Conservation (phyloP, 2,888 invertebrate species). For the Monoplex corrugatus region DNA sequence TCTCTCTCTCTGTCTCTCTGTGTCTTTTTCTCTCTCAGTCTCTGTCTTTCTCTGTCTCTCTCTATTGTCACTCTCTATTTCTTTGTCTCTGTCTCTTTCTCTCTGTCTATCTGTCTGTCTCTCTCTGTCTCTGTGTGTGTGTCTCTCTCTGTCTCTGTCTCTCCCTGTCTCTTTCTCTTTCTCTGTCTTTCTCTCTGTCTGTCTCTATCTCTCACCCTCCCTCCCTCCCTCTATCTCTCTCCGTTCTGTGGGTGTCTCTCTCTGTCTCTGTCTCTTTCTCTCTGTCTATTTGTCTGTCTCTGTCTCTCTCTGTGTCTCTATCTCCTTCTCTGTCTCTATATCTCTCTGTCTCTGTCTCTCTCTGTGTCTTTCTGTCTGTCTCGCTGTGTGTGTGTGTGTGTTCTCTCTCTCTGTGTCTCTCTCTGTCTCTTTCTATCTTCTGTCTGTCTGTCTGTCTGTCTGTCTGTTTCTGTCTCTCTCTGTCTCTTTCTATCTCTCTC, state of each 20-base stretch:
- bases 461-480: not conserved
- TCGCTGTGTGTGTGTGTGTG: not conserved
- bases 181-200: not conserved
- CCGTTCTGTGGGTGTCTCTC: not conserved
- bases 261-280: not conserved
- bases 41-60: not conserved
- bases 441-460: not conserved
- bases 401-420: constrained; percentile 6
- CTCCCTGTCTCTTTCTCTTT: not conserved
- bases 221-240: constrained; percentile 3
- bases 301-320: not conserved
- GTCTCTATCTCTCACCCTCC: not conserved
- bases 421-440: not conserved
- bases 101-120: not conserved
- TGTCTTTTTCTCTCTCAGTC: not conserved
- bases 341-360: constrained; percentile 24
- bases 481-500: not conserved
- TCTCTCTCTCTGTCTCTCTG: not conserved
- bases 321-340: constrained; percentile 23
- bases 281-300: not conserved
- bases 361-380: not conserved
- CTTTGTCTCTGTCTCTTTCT: not conserved
- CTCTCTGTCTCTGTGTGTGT: not conserved
- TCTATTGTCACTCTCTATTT: not conserved
- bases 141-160: not conserved